A percentile compares a stretch with the other conserved stretches of the same genome.
Conservation (phyloP, 2,888 invertebrate species). For the Colletes collaris region DNA sequence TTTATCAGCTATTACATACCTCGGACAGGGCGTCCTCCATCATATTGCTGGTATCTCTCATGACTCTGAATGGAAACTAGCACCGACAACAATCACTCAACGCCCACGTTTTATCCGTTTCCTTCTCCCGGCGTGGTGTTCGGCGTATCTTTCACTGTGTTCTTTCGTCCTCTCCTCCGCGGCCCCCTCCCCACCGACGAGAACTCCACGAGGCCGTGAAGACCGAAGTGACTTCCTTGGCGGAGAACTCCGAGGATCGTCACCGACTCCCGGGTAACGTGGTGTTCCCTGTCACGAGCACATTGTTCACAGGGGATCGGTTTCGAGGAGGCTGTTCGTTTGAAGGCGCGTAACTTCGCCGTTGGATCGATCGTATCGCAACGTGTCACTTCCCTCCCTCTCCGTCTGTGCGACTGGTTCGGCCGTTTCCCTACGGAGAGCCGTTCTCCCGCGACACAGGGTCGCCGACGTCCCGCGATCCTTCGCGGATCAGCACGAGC, state of each 20-base stretch:
- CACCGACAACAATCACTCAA: constrained; percentile 74
- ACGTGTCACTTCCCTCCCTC: constrained; percentile 62
- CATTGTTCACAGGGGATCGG: constrained; percentile 47
- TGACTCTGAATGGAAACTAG: constrained; percentile 70
- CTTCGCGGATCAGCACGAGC: not conserved
- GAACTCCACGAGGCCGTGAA: too few relatives aligned
- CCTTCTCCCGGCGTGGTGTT: constrained; percentile 12
- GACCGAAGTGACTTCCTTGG: not conserved
- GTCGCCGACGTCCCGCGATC: not conserved
- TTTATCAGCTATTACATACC: constrained; percentile 71
- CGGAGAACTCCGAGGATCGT: too few relatives aligned
- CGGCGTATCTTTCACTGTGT: constrained; percentile 5
- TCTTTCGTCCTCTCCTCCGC: not conserved
- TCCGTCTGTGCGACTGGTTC: not conserved
- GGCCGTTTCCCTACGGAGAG: constrained; percentile 3
- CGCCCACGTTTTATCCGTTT: constrained; percentile 65
- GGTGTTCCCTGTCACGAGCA: constrained; percentile 63
- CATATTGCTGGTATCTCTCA: constrained; percentile 78
- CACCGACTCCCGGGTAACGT: too few relatives aligned
- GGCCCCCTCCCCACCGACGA: not conserved
- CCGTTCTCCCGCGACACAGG: not conserved
- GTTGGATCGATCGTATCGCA: constrained; percentile 70
- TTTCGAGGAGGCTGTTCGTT: constrained; percentile 32
- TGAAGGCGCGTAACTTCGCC: constrained; percentile 51
- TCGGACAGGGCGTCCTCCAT: constrained; percentile 80